Base-by-base conservation (phyloP, 2,113 vertebrate species). In the Sciurus niger region DNA sequence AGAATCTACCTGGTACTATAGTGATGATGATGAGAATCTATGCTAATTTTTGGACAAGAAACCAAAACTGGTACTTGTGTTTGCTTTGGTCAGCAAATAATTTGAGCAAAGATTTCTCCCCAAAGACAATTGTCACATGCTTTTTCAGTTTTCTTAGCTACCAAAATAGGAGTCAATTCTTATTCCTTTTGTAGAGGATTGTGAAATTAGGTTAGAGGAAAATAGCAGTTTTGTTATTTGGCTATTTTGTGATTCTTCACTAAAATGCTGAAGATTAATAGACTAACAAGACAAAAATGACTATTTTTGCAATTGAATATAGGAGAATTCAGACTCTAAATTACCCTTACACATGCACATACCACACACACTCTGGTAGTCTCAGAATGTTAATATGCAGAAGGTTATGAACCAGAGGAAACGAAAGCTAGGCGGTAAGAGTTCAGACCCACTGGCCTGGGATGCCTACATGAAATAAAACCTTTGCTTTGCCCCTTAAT, bases 141-240 rank as follows among this genome's bases (percentile, higher is more conserved):
- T 58, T 68, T 84, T 79, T 93, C 30, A 88, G 58, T 94, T 93
- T 94, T 84, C 86, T 85, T 85, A 89, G 89, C 37, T 94, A 76
- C 60, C 68, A 82, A 84, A 94, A 77, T 48, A 77, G 22, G 34
- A 51, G 32, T 63, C 53, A 13, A 87, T 70, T 90, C 51, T 86
- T 84, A 89, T 25, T 1, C 22, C 22, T 74, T 86, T 86, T 78
- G 73, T 24, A 78, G 32, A 48, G 96, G 18, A 58, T 40, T 51
- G 2, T 84, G 37, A 82, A 89, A 22, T 74, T 65, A 92, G 84
- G 37, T 76, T 65, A 65, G 60, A 93, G 73, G 51, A 68, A 82
- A 93, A 83, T 1, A 63, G 40, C 63, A 60, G 13, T 84, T 91
- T 82, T 93, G 8, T 70, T 91, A 74, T 73, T 90, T 95, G 94